Percentiles rank a stretch among this genome's conserved stretches.
Evolutionary conservation across 2,113 vertebrate species (phyloP).

Genomic region (Paradisaea rubra): DNA sequence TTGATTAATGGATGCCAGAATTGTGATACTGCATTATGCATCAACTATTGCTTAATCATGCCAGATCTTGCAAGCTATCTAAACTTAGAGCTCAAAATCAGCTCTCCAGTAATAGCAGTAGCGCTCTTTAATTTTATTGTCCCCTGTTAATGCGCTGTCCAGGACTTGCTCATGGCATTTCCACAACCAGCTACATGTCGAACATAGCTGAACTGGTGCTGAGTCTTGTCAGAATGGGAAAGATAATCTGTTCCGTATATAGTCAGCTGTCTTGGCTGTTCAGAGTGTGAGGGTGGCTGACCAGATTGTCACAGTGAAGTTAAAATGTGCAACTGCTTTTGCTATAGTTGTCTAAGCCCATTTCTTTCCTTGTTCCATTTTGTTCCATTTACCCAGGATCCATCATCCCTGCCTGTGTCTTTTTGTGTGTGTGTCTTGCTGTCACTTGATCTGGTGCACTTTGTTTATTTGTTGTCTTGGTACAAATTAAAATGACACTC

Average conservation of each 20-base stretch:
- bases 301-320: background rate
- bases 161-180: background rate
- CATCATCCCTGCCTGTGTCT: background rate
- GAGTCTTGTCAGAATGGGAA: background rate
- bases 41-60: background rate
- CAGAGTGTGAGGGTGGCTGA: background rate
- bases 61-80: background rate
- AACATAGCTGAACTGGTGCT: background rate
- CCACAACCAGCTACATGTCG: background rate
- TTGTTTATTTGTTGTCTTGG: background rate
- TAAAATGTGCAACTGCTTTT: background rate
- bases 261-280: background rate
- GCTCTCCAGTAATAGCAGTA: background rate
- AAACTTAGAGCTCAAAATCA: background rate
- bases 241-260: background rate
- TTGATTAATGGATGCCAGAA: background rate
- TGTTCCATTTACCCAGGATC: background rate
- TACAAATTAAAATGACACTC: background rate
- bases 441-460: background rate
- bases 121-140: background rate
- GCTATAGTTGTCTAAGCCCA: background rate
- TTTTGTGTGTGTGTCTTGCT: background rate
- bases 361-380: background rate
- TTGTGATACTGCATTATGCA: background rate
- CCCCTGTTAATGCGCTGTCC: background rate